Percentiles rank a stretch among this genome's conserved stretches.
Conservation (phyloP, 2,113 vertebrate genomes). For the Petromus typicus region DNA sequence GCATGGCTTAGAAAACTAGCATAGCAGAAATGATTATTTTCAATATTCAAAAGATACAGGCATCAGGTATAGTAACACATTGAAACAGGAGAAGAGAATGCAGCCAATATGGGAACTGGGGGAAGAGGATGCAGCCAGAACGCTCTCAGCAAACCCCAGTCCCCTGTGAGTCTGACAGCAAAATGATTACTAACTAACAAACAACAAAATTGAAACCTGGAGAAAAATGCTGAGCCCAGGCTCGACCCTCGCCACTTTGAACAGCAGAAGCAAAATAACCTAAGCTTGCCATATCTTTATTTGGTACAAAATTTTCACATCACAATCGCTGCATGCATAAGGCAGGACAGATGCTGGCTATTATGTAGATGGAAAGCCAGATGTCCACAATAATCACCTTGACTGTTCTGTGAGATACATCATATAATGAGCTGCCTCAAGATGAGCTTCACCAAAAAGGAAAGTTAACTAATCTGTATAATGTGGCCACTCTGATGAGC, state of each 20-base stretch:
- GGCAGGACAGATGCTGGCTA: no score
- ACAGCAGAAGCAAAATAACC: no score
- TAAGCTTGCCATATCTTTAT: no score
- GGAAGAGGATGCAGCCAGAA: neutral
- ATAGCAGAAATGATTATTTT: neutral
- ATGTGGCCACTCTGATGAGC: neutral
- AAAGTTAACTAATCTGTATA: neutral
- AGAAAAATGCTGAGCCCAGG: no score
- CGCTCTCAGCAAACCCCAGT: no score
- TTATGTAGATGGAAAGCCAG: neutral
- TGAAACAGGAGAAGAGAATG: neutral
- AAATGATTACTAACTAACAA: no score
- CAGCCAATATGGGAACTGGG: neutral
- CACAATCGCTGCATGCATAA: no score
- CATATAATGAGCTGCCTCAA: neutral
- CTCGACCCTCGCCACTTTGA: no score
- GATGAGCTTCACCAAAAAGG: neutral
- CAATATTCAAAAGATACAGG: neutral
- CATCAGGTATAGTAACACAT: neutral
- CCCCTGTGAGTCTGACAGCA: no score
- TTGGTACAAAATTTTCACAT: no score
- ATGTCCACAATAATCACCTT: neutral
- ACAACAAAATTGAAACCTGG: no score
- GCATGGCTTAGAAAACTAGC: neutral
- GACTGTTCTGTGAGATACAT: neutral